A percentile compares a stretch with the other conserved stretches of the same genome.
phyloP scores from a whole-genome alignment of 2,888 invertebrate genomes.

The Habroteleia sp. region DNA sequence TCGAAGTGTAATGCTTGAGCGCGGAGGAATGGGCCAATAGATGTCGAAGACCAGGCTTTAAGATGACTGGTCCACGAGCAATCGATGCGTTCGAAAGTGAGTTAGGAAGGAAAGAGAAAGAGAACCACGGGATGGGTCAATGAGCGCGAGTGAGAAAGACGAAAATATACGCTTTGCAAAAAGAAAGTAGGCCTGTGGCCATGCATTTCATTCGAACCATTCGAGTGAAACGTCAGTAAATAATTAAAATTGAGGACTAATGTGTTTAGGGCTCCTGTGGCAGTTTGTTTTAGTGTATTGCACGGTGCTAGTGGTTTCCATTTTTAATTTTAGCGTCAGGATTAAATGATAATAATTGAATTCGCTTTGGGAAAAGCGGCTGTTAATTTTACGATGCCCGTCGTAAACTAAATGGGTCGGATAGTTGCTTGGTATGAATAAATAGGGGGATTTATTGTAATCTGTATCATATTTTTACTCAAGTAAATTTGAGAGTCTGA shows the following conservation, averaged over 20 bases:
- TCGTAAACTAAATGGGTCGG: constrained; percentile 21
- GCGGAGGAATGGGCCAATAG: constrained; percentile 31
- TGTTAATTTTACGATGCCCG: constrained; percentile 25
- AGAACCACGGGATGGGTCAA: too few relatives aligned
- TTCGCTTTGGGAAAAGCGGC: constrained; percentile 24
- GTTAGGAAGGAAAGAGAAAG: constrained; percentile 33
- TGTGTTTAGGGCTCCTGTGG: constrained; percentile 43
- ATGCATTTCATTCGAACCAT: constrained; percentile 35
- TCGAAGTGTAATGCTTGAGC: constrained; percentile 19
- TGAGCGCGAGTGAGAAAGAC: constrained; percentile 45
- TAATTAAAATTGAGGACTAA: constrained; percentile 53
- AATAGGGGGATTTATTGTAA: constrained; percentile 13
- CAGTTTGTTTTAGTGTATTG: constrained; percentile 31
- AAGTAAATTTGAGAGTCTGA: too few relatives aligned
- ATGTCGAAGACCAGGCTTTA: constrained; percentile 45
- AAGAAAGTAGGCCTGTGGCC: constrained; percentile 61
- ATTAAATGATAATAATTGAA: constrained; percentile 33
- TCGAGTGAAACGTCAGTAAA: constrained; percentile 50
- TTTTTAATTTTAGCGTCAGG: not conserved
- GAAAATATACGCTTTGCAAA: constrained; percentile 40
- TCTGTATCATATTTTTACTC: not conserved
- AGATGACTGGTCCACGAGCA: constrained; percentile 59
- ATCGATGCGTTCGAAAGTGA: constrained; percentile 62
- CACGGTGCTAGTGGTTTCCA: not conserved
- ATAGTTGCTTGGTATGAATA: constrained; percentile 13